A percentile compares a stretch with the other conserved stretches of the same genome.
Conservation (phyloP, 2,113 vertebrate species). For the Glareola pratincola region DNA sequence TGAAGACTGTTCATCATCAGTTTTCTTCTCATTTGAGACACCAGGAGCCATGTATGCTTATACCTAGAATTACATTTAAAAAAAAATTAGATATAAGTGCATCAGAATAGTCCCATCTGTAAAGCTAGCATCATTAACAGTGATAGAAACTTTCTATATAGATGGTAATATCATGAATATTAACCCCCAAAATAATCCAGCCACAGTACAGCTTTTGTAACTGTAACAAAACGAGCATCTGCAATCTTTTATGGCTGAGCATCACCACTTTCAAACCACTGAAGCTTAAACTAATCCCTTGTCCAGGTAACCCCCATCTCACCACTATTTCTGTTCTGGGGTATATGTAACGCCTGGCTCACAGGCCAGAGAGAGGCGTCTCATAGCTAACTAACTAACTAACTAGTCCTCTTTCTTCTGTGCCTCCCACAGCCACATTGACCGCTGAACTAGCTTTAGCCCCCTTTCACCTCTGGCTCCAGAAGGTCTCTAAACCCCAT, state of each 20-base stretch:
- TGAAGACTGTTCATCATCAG: not conserved
- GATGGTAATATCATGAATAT: not conserved
- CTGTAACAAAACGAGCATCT: not conserved
- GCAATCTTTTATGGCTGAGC: not conserved
- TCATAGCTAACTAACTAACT: not conserved
- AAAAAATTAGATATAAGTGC: not conserved
- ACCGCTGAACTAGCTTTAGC: not conserved
- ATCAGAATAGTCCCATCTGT: not conserved
- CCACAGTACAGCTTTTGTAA: not conserved
- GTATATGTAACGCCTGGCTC: not conserved
- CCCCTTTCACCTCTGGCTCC: not conserved
- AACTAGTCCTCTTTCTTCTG: not conserved
- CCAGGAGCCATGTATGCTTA: constrained; percentile 50
- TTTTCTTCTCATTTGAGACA: constrained; percentile 13
- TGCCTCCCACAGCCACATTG: not conserved
- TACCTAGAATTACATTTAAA: not conserved
- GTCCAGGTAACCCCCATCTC: not conserved
- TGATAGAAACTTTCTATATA: not conserved
- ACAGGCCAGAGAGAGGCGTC: fast-evolving
- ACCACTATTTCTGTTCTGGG: not conserved
- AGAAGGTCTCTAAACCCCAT: not conserved
- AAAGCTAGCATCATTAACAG: not conserved
- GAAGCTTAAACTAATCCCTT: not conserved
- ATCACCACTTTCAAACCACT: not conserved
- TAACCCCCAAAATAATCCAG: not conserved